Conservation (phyloP, 2,797 vertebrate genomes). For the Leuciscus waleckii region DNA sequence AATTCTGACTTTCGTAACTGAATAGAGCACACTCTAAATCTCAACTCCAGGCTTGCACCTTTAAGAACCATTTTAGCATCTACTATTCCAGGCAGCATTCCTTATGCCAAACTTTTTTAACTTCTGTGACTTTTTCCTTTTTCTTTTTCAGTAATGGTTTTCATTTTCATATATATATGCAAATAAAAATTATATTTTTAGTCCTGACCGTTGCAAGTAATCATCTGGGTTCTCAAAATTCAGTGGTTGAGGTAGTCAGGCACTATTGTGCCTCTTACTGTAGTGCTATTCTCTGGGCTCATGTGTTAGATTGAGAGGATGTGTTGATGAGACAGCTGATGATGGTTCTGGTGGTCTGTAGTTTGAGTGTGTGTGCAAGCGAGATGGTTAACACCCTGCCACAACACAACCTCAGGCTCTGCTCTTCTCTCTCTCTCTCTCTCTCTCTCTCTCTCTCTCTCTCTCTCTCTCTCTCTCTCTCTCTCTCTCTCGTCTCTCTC, state of each 20-base stretch:
- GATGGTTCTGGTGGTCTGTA: slow-evolving; percentile 77
- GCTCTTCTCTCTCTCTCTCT: slow-evolving; percentile 66
- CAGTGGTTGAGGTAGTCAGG: background rate
- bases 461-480: slow-evolving; percentile 79
- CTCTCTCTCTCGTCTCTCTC: slow-evolving; percentile 80
- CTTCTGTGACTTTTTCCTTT: background rate
- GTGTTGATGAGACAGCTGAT: slow-evolving; percentile 66
- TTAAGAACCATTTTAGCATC: background rate
- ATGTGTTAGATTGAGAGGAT: slow-evolving; percentile 22
- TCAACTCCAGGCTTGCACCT: background rate
- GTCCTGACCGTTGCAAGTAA: background rate
- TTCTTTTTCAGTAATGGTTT: background rate
- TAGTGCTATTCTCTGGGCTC: background rate
- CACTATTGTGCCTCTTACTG: background rate
- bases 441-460: slow-evolving; percentile 78
- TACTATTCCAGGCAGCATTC: background rate
- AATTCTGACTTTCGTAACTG: background rate
- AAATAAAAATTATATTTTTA: background rate
- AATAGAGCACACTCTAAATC: background rate
- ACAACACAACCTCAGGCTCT: slow-evolving; percentile 64
- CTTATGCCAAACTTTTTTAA: background rate
- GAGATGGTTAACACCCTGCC: slow-evolving; percentile 88
- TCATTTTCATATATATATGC: background rate
- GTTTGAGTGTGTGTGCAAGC: slow-evolving; percentile 77
- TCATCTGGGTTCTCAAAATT: slow-evolving; percentile 4